Conservation (phyloP, 2,797 vertebrate genomes). For the Distichodus sexfasciatus region DNA sequence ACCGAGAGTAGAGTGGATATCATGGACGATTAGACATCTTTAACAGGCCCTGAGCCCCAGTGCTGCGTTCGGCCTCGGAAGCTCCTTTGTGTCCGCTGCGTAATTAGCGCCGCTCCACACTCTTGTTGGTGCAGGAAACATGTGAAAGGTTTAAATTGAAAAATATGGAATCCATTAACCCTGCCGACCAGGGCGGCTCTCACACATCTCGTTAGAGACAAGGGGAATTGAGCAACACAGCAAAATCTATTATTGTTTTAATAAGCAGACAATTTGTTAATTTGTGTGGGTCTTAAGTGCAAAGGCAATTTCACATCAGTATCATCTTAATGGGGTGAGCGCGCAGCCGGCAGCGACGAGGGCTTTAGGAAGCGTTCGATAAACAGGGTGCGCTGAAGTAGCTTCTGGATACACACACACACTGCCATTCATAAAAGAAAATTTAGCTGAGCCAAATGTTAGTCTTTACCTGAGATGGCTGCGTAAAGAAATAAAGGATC, state of each 20-base stretch:
- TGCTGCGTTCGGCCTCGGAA: slow-evolving; percentile 15
- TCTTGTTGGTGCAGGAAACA: slow-evolving; percentile 32
- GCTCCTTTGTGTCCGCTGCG: slow-evolving; percentile 30
- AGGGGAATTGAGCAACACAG: slow-evolving; percentile 71
- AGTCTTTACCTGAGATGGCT: too few species aligned
- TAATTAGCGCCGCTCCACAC: slow-evolving; percentile 49
- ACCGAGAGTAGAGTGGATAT: not conserved
- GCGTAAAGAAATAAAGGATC: too few species aligned
- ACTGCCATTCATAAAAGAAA: not conserved
- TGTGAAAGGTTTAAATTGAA: slow-evolving; percentile 55
- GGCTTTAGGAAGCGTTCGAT: slow-evolving; percentile 30
- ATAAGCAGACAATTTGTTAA: slow-evolving; percentile 79
- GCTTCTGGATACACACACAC: not conserved
- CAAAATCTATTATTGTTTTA: slow-evolving; percentile 86
- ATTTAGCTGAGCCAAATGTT: too few species aligned
- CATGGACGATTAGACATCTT: too few species aligned
- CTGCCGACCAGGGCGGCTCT: slow-evolving; percentile 82
- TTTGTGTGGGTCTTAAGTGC: slow-evolving; percentile 75
- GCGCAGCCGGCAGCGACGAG: slow-evolving; percentile 23
- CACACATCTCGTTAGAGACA: slow-evolving; percentile 85
- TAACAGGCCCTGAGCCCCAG: not conserved
- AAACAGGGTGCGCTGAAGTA: slow-evolving; percentile 6
- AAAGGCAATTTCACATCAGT: slow-evolving; percentile 76
- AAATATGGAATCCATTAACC: slow-evolving; percentile 87
- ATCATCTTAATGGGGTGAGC: slow-evolving; percentile 45